Evolutionary conservation across 2,797 vertebrate genomes (phyloP), one percentile per base, ranked within the genome.

Genomic region (Capromys pilorides): DNA sequence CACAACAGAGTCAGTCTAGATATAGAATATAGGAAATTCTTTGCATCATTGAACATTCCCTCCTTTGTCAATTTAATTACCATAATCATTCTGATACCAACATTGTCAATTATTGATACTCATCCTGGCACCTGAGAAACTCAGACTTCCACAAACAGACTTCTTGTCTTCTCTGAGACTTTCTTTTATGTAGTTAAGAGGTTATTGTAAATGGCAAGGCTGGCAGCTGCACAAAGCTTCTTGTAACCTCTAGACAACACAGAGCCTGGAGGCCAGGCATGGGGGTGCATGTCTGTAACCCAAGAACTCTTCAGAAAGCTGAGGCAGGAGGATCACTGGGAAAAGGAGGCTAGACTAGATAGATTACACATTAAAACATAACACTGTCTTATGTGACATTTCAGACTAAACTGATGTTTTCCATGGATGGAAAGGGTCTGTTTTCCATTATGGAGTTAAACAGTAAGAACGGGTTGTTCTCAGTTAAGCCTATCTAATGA

Each of bases 401-500:
- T 19, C 39, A 62, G 19, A 82, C 26, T 49, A 62, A 19, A 90
- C 39, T 83, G 81, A 75, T 69, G 39, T 77, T 84, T 93, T 67
- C 57, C 10, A 19, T 19, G 5, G 66, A 71, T 33, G 18, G 36
- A 75, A 94, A 66, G 28, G 18, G 82, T 62, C 1, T 19, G 24
- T 64, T 96, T 87, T 73, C 49, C n/a, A 9, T 94, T 92, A 26
- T 54, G 39, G 28, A 89, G 59, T 11, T 91, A 66, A 79, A 64
- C 5, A 54, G 11, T 81, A 77, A 94, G 71, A 80, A 78, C n/a
- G 19, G 12, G 33, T 41, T 67, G 2, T 88, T 95, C 54, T 86
- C 33, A 64, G 57, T 28, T 36, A 45, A 11, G 36, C 13, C 18
- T 11, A 26, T 39, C 57, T 14, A 66, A 8, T 13, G 51, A 95